Conservation (phyloP, 1,140 invertebrate species). For the Cyphomyrmex costatus region DNA sequence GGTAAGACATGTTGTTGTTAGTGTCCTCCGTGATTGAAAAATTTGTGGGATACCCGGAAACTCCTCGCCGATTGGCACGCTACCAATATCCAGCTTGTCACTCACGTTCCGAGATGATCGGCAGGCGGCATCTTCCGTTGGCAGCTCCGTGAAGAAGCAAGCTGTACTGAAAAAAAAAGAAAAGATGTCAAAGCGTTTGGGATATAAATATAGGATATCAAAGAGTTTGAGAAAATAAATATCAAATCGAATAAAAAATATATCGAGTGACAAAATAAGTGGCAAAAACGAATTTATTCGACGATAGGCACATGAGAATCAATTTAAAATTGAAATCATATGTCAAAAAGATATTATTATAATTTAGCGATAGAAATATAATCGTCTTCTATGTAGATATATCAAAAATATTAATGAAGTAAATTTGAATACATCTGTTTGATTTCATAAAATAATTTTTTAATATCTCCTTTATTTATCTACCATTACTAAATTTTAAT, state of each 20-base stretch:
- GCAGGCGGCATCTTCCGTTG: conserved; percentile 75
- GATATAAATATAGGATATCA: neutral
- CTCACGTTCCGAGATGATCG: conserved; percentile 78
- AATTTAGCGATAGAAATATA: neutral
- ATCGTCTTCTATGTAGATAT: neutral
- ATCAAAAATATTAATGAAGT: neutral
- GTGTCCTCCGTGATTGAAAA: conserved; percentile 76
- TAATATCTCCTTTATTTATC: neutral
- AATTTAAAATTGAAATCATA: neutral
- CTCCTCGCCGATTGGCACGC: conserved; percentile 52
- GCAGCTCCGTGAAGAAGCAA: conserved; percentile 48
- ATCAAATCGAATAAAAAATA: neutral
- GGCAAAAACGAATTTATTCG: neutral
- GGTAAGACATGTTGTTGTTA: conserved; percentile 85
- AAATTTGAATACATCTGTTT: neutral
- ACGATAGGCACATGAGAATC: neutral
- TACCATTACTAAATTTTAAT: neutral
- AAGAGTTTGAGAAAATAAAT: neutral
- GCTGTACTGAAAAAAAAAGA: conserved; percentile 68
- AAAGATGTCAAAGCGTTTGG: neutral
- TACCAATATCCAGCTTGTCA: conserved; percentile 70
- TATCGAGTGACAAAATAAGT: neutral
- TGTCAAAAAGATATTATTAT: neutral
- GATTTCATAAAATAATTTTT: neutral
- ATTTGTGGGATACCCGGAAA: conserved; percentile 48